phyloP scores from a whole-genome alignment of 2,888 invertebrate species.

The Melipona beecheii region DNA sequence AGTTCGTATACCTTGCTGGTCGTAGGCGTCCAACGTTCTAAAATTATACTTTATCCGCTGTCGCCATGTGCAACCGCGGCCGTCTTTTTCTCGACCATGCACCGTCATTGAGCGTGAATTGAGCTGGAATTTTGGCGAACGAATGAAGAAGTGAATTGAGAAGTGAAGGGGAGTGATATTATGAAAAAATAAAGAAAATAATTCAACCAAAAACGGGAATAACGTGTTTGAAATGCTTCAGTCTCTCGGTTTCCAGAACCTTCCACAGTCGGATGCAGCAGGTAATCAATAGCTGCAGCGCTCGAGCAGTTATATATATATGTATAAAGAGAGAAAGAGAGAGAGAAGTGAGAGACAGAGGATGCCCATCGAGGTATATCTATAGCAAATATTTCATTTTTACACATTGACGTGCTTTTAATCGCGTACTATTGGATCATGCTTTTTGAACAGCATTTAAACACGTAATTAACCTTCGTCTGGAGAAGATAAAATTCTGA shows the following conservation, averaged over 20 bases:
- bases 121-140: no score
- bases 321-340: background rate
- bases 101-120: no score
- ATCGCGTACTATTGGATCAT: constrained; percentile 4
- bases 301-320: constrained; percentile 44
- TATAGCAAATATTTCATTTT: background rate
- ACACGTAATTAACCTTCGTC: constrained; percentile 11
- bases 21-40: background rate
- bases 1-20: background rate
- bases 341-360: background rate
- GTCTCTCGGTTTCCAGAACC: constrained; percentile 44
- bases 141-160: no score
- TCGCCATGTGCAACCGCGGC: background rate
- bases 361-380: background rate
- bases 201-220: background rate
- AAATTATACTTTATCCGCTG: constrained; percentile 14
- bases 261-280: constrained; percentile 56
- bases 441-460: background rate
- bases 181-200: background rate
- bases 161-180: background rate
- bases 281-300: constrained; percentile 68
- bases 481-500: background rate
- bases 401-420: background rate
- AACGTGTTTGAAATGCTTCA: constrained; percentile 10
- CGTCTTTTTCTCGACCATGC: background rate